Evolutionary conservation across 2,888 invertebrate species (phyloP), one percentile per base, ranked within the genome.

Genomic region (Lamproptera curius): DNA sequence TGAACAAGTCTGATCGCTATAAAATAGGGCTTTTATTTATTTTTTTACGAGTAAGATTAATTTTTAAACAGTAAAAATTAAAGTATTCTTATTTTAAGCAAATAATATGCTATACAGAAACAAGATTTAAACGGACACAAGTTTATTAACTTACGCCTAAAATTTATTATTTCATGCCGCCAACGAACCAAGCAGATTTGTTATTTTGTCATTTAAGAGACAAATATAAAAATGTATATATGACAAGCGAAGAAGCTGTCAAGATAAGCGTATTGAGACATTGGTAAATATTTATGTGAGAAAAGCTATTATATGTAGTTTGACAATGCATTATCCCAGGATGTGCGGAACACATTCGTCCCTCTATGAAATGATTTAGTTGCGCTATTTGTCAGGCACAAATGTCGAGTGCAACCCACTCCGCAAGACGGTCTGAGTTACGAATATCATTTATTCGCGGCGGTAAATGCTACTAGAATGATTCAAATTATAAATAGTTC

Each of bases 341-440:
- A 75, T 69, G 67, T 70, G 67, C 67, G 63, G 73, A 76, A 78
- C 76, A 72, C 74, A 64, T 65, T 65, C 65, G 68, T 61, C 66
- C 65, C 68, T 62, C 67, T 65, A 58, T 50, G 48, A 54, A 46
- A 67, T 71, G 70, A 80, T 79, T 76, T 78, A 81, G 66, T 70
- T 59, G 47, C 49, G 43, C 67, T 66, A 76, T 81, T 73, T 71
- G 74, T 80, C 79, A 81, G 63, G 70, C 67, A 67, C 70, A 67
- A 61, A 65, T 76, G 76, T 77, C 78, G 72, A 57, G 65, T 55
- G 59, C 73, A 73, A 58, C 61, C 65, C 64, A 56, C 58, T 61
- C 57, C 42, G n/a, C 49, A 52, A 52, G 59, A 54, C 52, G 48
- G 51, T 48, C 53, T 52, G 54, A 13, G 55, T 53, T 35, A 49